Evolutionary conservation across 2,113 vertebrate genomes (phyloP).

Genomic region (Larimichthys crocea): DNA sequence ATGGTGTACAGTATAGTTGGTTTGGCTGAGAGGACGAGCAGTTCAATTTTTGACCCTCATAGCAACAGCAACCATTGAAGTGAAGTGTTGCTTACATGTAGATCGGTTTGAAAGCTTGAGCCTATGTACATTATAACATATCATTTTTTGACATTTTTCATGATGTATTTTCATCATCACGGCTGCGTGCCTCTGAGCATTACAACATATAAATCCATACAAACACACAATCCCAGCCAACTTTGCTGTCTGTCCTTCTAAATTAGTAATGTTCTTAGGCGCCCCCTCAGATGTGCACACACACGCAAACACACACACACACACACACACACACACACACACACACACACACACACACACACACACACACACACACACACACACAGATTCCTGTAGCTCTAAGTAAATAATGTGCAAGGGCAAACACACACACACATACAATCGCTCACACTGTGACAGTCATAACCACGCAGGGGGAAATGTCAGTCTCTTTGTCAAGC

Average conservation of each 20-base stretch:
- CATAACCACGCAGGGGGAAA: conserved; percentile 70
- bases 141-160: too few relatives aligned
- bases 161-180: too few relatives aligned
- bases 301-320: not conserved
- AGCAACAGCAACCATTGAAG: too few relatives aligned
- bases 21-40: too few relatives aligned
- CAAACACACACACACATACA: conserved; percentile 33
- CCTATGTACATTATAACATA: too few relatives aligned
- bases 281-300: not conserved
- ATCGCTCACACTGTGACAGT: conserved; percentile 65
- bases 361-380: not conserved
- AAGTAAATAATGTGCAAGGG: conserved; percentile 49
- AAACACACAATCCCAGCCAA: not conserved
- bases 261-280: conserved; percentile 21
- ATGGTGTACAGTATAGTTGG: too few relatives aligned
- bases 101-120: too few relatives aligned
- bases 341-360: not conserved
- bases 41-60: too few relatives aligned
- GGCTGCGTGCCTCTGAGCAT: too few relatives aligned
- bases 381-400: conserved; percentile 22
- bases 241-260: not conserved
- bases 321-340: not conserved
- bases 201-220: not conserved
- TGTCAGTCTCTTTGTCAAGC: conserved; percentile 81
- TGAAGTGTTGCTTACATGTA: too few relatives aligned